Percentiles rank a stretch among this genome's conserved stretches.
These are phyloP conservation scores for Dasypus novemcinctus DNA, from an alignment of 2,113 vertebrate species.

Conservation along the genomic window DNA sequence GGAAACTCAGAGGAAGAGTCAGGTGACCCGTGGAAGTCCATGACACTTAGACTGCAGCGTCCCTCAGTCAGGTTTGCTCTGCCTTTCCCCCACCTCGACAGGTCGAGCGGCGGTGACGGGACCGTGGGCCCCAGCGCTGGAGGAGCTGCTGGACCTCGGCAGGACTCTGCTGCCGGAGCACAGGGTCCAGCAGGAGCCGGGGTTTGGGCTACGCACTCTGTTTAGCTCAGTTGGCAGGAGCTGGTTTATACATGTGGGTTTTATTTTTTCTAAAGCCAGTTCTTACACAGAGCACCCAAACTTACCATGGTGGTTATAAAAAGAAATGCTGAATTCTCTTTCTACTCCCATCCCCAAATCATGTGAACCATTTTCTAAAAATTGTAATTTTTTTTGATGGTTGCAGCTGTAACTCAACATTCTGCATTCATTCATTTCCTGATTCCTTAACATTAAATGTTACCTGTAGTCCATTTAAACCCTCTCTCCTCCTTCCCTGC, in stretches of 20 bases:
- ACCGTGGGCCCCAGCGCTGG: not conserved
- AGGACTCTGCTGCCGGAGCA: too few species aligned
- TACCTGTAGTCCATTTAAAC: not conserved
- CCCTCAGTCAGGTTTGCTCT: not conserved
- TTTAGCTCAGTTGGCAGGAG: not conserved
- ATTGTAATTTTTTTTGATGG: not conserved
- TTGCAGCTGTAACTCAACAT: not conserved
- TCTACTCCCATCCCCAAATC: not conserved
- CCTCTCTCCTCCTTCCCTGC: not conserved
- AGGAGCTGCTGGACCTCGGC: too few species aligned
- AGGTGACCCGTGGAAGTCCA: not conserved
- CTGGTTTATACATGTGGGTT: not conserved
- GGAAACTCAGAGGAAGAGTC: not conserved
- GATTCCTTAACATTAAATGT: not conserved
- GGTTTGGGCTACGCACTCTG: not conserved
- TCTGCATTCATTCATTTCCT: not conserved
- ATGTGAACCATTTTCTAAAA: not conserved
- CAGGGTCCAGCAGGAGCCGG: accelerated
- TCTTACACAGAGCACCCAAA: not conserved
- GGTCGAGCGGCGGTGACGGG: not conserved
- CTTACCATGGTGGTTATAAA: not conserved
- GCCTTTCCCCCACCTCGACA: not conserved
- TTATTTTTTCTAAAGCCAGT: not conserved
- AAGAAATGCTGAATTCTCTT: not conserved
- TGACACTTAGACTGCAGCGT: not conserved